phyloP scores from a whole-genome alignment of 2,888 invertebrate species.

The Congeria kusceri region DNA sequence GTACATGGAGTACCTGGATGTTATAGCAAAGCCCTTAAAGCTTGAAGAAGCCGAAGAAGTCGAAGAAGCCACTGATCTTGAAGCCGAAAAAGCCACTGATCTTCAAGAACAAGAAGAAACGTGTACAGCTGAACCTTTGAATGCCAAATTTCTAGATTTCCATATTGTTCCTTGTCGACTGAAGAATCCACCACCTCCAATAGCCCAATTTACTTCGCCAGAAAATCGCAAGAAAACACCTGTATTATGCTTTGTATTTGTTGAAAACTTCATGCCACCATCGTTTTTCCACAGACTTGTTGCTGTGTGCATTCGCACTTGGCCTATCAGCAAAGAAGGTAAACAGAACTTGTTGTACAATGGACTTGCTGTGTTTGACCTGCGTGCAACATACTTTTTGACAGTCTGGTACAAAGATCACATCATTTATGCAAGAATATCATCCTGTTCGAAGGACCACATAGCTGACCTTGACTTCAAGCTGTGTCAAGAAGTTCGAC shows the following conservation, averaged over 20 bases:
- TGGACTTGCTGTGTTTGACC: too few species aligned
- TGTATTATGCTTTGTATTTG: conserved; percentile 41
- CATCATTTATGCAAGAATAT: too few species aligned
- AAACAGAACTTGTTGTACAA: too few species aligned
- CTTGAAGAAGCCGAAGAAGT: too few species aligned
- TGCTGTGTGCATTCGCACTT: conserved; percentile 51
- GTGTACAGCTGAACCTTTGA: not conserved
- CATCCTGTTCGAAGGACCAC: too few species aligned
- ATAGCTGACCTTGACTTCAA: too few species aligned
- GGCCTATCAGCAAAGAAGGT: conserved; percentile 6
- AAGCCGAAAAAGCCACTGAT: not conserved
- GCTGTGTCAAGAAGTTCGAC: too few species aligned
- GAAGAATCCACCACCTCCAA: not conserved
- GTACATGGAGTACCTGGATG: conserved; percentile 50
- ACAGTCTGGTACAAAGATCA: too few species aligned
- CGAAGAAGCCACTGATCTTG: too few species aligned
- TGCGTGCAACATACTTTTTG: too few species aligned
- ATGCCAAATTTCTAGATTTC: conserved; percentile 21
- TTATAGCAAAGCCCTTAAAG: conserved; percentile 42
- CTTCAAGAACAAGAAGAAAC: not conserved
- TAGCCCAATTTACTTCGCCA: not conserved
- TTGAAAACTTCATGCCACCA: conserved; percentile 47
- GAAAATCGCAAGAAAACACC: conserved; percentile 28
- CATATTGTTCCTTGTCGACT: conserved; percentile 50
- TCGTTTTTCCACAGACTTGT: conserved; percentile 52